Evolutionary conservation across 2,888 invertebrate species (phyloP), one percentile per base, ranked within the genome.

Genomic region (Xylota sylvarum): DNA sequence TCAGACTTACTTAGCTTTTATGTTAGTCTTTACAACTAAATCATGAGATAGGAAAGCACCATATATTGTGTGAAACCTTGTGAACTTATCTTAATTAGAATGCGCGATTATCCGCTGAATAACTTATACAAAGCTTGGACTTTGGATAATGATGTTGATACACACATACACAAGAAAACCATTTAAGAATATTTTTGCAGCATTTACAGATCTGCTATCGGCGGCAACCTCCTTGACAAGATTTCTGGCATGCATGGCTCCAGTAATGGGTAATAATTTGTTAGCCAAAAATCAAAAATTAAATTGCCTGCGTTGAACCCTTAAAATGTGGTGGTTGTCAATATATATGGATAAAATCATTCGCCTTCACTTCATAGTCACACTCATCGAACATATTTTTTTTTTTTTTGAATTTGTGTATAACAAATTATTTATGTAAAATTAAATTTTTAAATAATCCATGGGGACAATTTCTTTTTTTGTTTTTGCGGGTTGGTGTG

Each of bases 171-270:
- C 10, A 40, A 60, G 10, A 7, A 23, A 55, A 40, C 9, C 35
- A 12, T 65, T 6, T 43, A 35, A 6, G 32, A 12, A 19, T 55
- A 77, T 88, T 87, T 84, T 89, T 89, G 0, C 89, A 90, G 89
- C 84, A 88, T 62, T 87, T 80, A 65, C 88, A 85, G 84, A 69
- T 55, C 87, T 88, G 62, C 65, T 88, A 83, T 81, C 86, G 85
- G 89, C 90, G 67, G 89, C 90, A 84, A 90, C 91, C 73, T 90
- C 91, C 69, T 89, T 92, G 90, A 91, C 91, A 88, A 90, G 91
- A 82, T 91, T 92, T 89, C 89, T 92, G 89, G 90, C 91, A 89
- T 92, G 91, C 89, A 91, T 92, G 90, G 92, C 92, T 88, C 92
- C 92, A 89, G 92, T 92, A 50, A 92, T 92, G 91, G 92, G 92